Evolutionary conservation across 2,888 invertebrate genomes (phyloP).

Genomic region (Chaetogeoica ovagalla): DNA sequence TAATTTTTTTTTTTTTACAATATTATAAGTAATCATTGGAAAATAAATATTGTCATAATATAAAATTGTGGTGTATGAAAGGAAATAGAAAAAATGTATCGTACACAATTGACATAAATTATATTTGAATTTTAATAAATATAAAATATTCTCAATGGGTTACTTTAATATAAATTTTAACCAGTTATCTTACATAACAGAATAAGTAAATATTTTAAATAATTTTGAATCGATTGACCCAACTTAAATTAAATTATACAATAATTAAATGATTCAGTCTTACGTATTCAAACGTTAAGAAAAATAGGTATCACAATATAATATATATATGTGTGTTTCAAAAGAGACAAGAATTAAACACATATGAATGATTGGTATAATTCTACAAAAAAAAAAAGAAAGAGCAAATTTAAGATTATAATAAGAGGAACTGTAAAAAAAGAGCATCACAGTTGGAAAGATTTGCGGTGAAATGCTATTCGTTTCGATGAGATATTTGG

Average conservation of each 20-base stretch:
- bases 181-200: background rate
- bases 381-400: constrained; percentile 7
- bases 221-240: background rate
- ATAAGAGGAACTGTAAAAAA: no score
- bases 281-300: constrained; percentile 19
- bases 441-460: constrained; percentile 28
- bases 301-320: constrained; percentile 41
- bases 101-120: no score
- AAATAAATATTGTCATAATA: no score
- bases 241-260: background rate
- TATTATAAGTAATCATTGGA: no score
- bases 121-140: no score
- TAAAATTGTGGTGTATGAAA: no score
- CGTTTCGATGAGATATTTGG: constrained; percentile 32
- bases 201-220: constrained; percentile 33
- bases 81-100: no score
- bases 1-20: no score
- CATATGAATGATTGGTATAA: background rate
- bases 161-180: no score
- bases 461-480: constrained; percentile 28
- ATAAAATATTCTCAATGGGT: no score
- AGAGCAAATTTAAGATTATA: background rate
- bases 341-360: background rate
- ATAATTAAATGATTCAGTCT: constrained; percentile 34
- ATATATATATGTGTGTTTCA: background rate